A percentile compares a stretch with the other conserved stretches of the same genome.
Conservation (phyloP, 1,140 invertebrate species). For the Drosophila sulfurigaster region DNA sequence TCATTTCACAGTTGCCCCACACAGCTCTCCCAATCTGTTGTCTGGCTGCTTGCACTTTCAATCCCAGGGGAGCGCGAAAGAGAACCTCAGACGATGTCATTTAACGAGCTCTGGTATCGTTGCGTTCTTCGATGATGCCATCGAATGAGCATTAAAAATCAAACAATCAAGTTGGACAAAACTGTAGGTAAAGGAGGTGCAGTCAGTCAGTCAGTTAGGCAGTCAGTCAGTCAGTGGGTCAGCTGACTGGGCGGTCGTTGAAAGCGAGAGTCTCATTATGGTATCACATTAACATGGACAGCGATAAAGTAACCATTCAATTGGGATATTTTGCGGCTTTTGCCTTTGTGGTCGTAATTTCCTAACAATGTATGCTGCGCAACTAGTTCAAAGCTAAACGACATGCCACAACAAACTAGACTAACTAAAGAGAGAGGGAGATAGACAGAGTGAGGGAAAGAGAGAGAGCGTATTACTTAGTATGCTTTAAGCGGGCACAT, state of each 20-base stretch:
- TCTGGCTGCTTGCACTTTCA: slow-evolving; percentile 36
- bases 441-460: too few relatives aligned
- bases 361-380: slow-evolving; percentile 9
- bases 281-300: slow-evolving; percentile 26
- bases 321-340: slow-evolving; percentile 8
- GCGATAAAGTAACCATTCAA: slow-evolving; percentile 9
- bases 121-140: slow-evolving; percentile 39
- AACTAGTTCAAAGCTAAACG: slow-evolving; percentile 16
- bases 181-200: slow-evolving; percentile 1
- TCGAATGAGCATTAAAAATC: slow-evolving; percentile 55
- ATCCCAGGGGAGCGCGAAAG: neutral
- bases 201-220: slow-evolving; percentile 4
- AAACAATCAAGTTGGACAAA: slow-evolving; percentile 13
- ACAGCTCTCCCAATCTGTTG: neutral
- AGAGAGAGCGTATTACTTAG: neutral
- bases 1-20: neutral
- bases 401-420: neutral
- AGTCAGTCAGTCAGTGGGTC: slow-evolving; percentile 40
- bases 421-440: too few relatives aligned
- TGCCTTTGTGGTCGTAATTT: neutral
- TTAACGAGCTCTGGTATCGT: slow-evolving; percentile 22
- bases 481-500: neutral
- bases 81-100: slow-evolving; percentile 11
- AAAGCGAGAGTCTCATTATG: slow-evolving; percentile 37
- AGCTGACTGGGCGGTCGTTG: slow-evolving; percentile 9